phyloP scores from a whole-genome alignment of 2,113 vertebrate genomes.

The Calypte anna region DNA sequence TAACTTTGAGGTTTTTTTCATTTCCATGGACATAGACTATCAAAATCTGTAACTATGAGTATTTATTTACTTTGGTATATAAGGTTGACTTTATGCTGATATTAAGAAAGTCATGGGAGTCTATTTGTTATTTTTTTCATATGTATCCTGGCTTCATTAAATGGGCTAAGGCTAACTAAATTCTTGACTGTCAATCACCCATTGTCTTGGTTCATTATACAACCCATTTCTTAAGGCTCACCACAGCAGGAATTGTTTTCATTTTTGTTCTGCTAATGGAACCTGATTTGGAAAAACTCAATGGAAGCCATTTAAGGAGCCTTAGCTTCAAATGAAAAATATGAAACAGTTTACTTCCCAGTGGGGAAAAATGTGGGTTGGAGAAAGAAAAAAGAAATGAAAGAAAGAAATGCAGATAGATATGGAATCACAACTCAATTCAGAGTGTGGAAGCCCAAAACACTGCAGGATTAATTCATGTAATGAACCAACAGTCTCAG shows the following conservation, averaged over 20 bases:
- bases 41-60: neutral
- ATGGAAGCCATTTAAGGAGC: neutral
- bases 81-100: neutral
- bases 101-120: neutral
- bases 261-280: constrained; percentile 51
- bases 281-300: constrained; percentile 49
- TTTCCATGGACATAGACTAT: neutral
- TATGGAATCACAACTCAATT: constrained; percentile 4
- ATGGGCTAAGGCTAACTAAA: neutral
- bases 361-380: constrained; percentile 28
- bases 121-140: neutral
- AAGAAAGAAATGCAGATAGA: constrained; percentile 39
- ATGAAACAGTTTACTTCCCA: constrained; percentile 48
- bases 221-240: constrained; percentile 36
- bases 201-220: constrained; percentile 43
- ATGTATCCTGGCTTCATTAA: neutral
- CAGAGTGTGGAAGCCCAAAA: neutral
- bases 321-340: constrained; percentile 44
- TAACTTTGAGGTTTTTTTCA: neutral
- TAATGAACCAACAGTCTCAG: constrained; percentile 15
- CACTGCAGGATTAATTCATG: constrained; percentile 30
- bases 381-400: neutral
- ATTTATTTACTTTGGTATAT: neutral
- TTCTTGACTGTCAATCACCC: constrained; percentile 38
- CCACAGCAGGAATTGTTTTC: constrained; percentile 46